A percentile compares a stretch with the other conserved stretches of the same genome.
Conservation (phyloP, 2,797 vertebrate genomes). For the Sus cebifrons region DNA sequence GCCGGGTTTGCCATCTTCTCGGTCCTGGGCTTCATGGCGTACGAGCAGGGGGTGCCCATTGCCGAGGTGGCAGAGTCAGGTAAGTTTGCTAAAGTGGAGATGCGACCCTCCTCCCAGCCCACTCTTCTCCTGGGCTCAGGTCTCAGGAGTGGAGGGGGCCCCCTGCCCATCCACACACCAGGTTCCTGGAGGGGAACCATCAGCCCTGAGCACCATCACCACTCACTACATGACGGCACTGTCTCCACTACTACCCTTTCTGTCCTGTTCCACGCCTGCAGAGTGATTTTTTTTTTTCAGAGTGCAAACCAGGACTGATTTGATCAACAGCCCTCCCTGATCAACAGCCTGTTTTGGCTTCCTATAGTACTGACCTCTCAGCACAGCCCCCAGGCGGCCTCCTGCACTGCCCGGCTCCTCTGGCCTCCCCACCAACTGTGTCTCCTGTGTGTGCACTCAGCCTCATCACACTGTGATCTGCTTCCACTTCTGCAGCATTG, state of each 20-base stretch:
- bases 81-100: conserved; percentile 87
- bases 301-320: neutral
- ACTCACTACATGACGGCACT: neutral
- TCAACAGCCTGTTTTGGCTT: neutral
- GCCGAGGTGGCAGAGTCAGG: conserved; percentile 99
- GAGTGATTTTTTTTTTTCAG: neutral
- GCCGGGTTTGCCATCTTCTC: conserved; percentile 99
- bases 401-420: neutral
- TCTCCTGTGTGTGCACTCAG: too few relatives aligned
- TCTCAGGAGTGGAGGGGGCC: neutral
- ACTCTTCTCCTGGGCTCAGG: neutral
- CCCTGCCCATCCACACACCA: neutral
- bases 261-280: neutral
- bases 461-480: neutral
- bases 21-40: conserved; percentile 99
- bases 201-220: neutral
- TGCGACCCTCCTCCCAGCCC: neutral
- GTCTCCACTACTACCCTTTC: neutral
- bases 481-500: neutral
- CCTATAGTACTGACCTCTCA: neutral
- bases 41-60: conserved; percentile 98
- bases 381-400: neutral
- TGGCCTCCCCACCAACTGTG: fast-evolving
- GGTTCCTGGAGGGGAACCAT: neutral
- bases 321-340: neutral